phyloP scores from a whole-genome alignment of 2,797 vertebrate species.

The Parotocinclus haroldoi region DNA sequence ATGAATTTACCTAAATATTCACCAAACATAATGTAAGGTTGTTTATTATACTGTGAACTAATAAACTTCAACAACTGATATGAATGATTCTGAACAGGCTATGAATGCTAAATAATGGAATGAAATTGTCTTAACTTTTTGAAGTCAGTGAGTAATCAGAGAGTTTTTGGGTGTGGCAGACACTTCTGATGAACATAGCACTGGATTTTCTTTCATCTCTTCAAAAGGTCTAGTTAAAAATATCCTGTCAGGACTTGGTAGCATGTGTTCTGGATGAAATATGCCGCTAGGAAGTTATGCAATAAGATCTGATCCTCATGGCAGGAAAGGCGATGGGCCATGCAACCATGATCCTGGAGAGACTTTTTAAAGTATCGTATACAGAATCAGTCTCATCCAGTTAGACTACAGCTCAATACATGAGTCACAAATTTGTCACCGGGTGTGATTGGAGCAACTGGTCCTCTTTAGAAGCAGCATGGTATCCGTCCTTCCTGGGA shows the following conservation, averaged over 20 bases:
- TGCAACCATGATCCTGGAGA: constrained; percentile 4
- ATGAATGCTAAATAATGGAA: constrained; percentile 8
- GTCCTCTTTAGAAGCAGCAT: not conserved
- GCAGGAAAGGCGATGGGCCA: constrained; percentile 19
- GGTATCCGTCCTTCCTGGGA: too few relatives aligned
- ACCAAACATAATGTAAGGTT: too few relatives aligned
- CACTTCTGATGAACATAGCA: constrained; percentile 49
- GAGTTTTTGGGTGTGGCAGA: constrained; percentile 47
- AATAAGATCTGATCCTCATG: constrained; percentile 41
- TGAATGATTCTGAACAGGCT: not conserved
- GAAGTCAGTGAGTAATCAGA: constrained; percentile 41
- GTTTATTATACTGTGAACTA: too few relatives aligned
- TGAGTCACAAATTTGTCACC: not conserved
- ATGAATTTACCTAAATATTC: too few relatives aligned
- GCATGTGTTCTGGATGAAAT: constrained; percentile 51
- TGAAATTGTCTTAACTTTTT: constrained; percentile 31
- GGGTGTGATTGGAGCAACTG: constrained; percentile 1
- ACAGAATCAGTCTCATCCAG: constrained; percentile 18
- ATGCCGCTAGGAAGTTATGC: constrained; percentile 49
- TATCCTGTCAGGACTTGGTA: constrained; percentile 35
- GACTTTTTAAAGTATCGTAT: constrained; percentile 13
- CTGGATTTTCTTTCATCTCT: constrained; percentile 52
- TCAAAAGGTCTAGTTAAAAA: constrained; percentile 50
- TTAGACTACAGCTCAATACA: not conserved
- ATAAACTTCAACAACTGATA: constrained; percentile 1